phyloP scores from a whole-genome alignment of 2,888 invertebrate genomes.

The Aquatica leii region DNA sequence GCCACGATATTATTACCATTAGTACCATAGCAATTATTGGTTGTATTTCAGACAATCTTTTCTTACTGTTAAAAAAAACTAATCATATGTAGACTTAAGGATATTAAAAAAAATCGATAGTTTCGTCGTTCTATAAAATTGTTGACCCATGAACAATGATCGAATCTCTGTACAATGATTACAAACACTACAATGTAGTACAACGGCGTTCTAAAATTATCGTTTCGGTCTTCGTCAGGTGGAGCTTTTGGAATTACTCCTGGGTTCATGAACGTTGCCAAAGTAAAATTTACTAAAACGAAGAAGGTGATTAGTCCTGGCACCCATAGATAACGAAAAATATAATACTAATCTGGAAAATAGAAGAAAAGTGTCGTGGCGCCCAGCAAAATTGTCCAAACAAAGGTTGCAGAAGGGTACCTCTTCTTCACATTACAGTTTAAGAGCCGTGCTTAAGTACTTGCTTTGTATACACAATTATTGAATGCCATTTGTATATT shows the following conservation, averaged over 20 bases:
- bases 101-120: conserved; percentile 97
- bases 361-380: conserved; percentile 96
- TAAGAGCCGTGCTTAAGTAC: no score
- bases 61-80: conserved; percentile 94
- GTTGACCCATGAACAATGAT: conserved; percentile 99
- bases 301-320: conserved; percentile 94
- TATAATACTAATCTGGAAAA: conserved; percentile 92
- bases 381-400: conserved; percentile 94
- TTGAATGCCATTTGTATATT: no score
- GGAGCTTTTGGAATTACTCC: conserved; percentile 98
- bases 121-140: conserved; percentile 97
- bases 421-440: conserved; percentile 96
- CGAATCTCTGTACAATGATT: conserved; percentile 99
- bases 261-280: conserved; percentile 99
- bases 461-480: no score
- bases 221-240: conserved; percentile 96
- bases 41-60: conserved; percentile 79
- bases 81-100: conserved; percentile 96
- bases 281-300: conserved; percentile 97
- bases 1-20: conserved; percentile 92
- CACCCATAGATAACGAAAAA: conserved; percentile 85
- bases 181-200: conserved; percentile 99
- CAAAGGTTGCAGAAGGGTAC: conserved; percentile 97
- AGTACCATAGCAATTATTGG: conserved; percentile 87
- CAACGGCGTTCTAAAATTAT: conserved; percentile 95